Base-by-base conservation (phyloP, 2,888 invertebrate species). In the Coelinius sp. region DNA sequence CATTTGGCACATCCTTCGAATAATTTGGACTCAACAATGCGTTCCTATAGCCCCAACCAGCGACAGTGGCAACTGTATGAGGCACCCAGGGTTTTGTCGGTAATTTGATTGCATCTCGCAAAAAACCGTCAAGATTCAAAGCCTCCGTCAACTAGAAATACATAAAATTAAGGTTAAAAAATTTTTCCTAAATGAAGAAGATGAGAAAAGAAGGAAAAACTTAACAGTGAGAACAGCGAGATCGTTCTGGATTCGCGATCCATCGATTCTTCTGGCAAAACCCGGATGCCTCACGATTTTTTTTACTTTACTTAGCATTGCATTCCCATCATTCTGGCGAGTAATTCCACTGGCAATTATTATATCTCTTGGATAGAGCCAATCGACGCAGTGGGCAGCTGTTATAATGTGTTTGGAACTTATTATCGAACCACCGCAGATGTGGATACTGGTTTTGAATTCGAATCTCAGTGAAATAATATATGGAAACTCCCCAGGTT, bases 251-350 rank as follows among this genome's bases (percentile, higher is more conserved):
- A 59, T 31, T 3, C 59, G 31, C 20, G 31, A 35, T 2, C n/a
- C 5, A 7, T 17, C 35, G 0, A 14, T n/a, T 14, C 17, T 59
- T 10, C 31, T 31, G 17, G 31, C 35, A n/a, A 31, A 59, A 10
- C 35, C 49, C 24, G 52, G 44, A 41, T 64, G 49, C 6, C 17
- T 62, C 62, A 35, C 22, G n/a, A 70, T 52, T 5, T 70, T 70
- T 12, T 17, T 38, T 41, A 25, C 38, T 44, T 49, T 24, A 63
- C 35, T 49, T 22, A 17, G 7, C n/a, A 59, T 31, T 10, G 35
- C 59, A 35, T 35, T 17, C 8, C 6, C 8, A 35, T 59, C 59
- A 20, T 59, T 5, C 35, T 35, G 59, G 4, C 35, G 59, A 20
- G n/a, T 59, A 10, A 31, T 59, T n/a, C 31, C 59, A 59, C 59